Percentiles rank a stretch among this genome's conserved stretches.
These are phyloP conservation scores for Lampris incognitus DNA, from an alignment of 2,113 vertebrate genomes.

Conservation along the genomic window DNA sequence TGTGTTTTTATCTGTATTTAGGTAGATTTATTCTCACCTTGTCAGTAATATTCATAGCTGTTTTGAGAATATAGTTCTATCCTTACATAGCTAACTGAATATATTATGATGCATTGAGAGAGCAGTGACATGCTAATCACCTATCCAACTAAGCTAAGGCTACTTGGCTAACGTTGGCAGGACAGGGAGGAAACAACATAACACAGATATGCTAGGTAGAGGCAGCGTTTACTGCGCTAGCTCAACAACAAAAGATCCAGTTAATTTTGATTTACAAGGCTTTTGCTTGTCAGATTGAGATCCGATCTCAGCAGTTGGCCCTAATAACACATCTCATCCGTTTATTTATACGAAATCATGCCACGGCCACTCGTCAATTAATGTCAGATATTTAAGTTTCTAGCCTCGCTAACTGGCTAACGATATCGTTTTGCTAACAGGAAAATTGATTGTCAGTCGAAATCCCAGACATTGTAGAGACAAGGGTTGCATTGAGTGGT, in stretches of 20 bases:
- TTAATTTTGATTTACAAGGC: neutral
- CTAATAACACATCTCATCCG: neutral
- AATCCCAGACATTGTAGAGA: slow-evolving; percentile 23
- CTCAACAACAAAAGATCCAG: slow-evolving; percentile 18
- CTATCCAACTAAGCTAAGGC: slow-evolving; percentile 52
- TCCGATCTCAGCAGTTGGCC: slow-evolving; percentile 10
- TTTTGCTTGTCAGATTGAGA: slow-evolving; percentile 3
- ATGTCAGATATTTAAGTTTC: slow-evolving; percentile 22
- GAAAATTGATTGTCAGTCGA: slow-evolving; percentile 58
- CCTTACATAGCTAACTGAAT: slow-evolving; percentile 43
- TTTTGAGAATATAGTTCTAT: slow-evolving; percentile 59
- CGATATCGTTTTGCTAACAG: slow-evolving; percentile 54
- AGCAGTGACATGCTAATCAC: slow-evolving; percentile 50
- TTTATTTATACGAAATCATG: slow-evolving; percentile 1
- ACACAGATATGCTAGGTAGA: slow-evolving; percentile 19
- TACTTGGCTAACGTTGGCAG: slow-evolving; percentile 43
- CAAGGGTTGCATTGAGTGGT: neutral
- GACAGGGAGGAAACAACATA: slow-evolving; percentile 33
- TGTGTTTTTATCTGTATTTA: neutral
- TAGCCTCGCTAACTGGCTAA: slow-evolving; percentile 63
- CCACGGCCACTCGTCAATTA: slow-evolving; percentile 7
- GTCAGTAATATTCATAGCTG: neutral
- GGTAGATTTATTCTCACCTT: neutral
- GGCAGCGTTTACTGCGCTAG: slow-evolving; percentile 24
- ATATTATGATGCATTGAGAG: slow-evolving; percentile 60